Evolutionary conservation across 1,140 invertebrate species (phyloP).

Genomic region (Euglossa dilemma): DNA sequence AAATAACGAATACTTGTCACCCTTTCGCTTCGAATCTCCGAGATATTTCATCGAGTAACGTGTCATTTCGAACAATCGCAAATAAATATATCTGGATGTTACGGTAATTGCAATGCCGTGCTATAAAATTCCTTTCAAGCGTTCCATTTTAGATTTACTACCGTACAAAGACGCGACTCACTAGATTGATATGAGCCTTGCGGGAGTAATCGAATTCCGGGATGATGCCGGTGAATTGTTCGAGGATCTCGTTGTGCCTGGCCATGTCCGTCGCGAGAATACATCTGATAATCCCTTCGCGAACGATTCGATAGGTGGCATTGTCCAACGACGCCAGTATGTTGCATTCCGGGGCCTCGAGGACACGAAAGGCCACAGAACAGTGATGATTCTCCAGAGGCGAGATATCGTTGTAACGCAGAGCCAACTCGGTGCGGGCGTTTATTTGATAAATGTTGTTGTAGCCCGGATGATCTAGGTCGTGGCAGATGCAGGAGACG

Average conservation of each 20-base stretch:
- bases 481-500: constrained; percentile 94
- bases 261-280: constrained; percentile 95
- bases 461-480: constrained; percentile 95
- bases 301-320: constrained; percentile 85
- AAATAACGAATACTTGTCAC: too few species aligned
- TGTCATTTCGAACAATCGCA: too few species aligned
- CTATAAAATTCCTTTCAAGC: too few species aligned
- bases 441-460: constrained; percentile 96
- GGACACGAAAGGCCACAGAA: constrained; percentile 91
- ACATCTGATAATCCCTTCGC: constrained; percentile 93
- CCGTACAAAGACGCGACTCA: constrained; percentile 79
- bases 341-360: constrained; percentile 90
- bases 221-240: constrained; percentile 88
- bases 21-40: neutral
- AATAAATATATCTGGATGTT: too few species aligned
- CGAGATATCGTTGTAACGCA: constrained; percentile 94
- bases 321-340: constrained; percentile 88
- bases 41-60: too few species aligned
- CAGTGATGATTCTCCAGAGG: constrained; percentile 95
- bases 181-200: constrained; percentile 90
- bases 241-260: constrained; percentile 92
- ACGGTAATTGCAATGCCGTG: too few species aligned
- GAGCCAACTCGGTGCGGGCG: constrained; percentile 91
- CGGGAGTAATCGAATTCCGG: constrained; percentile 90
- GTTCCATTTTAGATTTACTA: neutral